Evolutionary conservation across 2,888 invertebrate species (phyloP), one percentile per base, ranked within the genome.

Genomic region (Sympetrum striolatum): DNA sequence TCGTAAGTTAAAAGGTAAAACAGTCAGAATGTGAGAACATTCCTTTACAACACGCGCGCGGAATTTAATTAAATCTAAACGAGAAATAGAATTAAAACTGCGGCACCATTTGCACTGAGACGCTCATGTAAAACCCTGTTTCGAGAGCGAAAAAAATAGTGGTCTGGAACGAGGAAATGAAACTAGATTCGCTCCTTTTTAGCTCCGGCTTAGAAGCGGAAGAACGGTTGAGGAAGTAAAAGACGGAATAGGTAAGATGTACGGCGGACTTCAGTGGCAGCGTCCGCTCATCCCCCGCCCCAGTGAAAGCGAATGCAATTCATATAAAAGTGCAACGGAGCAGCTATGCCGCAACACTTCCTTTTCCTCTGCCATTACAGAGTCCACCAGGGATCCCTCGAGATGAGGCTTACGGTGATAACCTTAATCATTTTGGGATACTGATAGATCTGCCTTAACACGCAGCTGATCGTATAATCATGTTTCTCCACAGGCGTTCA

Each of bases 181-280:
- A 73, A 73, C 73, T 25, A 73, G 73, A 73, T 14, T 25, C 73
- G 73, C 73, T 73, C 73, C 73, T 73, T 73, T 73, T 73, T 73
- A 73, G 73, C 73, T 12, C 25, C 31, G 25, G 73, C 73, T 64
- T 37, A 86, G 37, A 86, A 48, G 60, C 86, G 86, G 86, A 86
- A 86, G 86, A 37, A 86, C 58, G 53, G 60, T 60, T 60, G 60
- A 86, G 86, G 86, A 86, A 86, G 86, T 86, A 22, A 37, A 37
- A 35, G n/a, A 60, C 86, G 60, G 86, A 86, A 86, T 37, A 86
- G 60, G 86, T 58, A 58, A 35, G 82, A 86, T 58, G 86, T 22
- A 60, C 73, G 53, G 2, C 53, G 53, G 53, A 53, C 53, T 18
- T 53, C 18, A 18, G 53, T 18, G 44, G 53, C 18, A 53, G 53